A percentile compares a stretch with the other conserved stretches of the same genome.
Evolutionary conservation across 2,888 invertebrate genomes (phyloP).

Genomic region (Cistogaster globosa): DNA sequence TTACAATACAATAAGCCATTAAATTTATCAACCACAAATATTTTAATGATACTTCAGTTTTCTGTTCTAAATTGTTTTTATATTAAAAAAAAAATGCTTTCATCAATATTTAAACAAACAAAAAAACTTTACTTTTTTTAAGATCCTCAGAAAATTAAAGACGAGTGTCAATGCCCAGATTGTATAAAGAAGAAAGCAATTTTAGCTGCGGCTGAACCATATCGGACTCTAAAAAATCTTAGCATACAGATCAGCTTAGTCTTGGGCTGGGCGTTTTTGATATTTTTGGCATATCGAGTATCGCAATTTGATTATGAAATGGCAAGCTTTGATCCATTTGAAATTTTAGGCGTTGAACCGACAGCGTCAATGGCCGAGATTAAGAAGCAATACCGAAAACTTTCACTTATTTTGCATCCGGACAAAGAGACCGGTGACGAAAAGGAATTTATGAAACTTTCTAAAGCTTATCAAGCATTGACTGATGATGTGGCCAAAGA

Average conservation of each 20-base stretch:
- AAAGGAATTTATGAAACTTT: slow-evolving; percentile 97
- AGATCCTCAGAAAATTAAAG: slow-evolving; percentile 91
- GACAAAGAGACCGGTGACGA: slow-evolving; percentile 99
- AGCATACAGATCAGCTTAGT: slow-evolving; percentile 91
- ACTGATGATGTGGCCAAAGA: slow-evolving; percentile 98
- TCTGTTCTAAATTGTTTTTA: too few species aligned
- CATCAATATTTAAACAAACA: too few species aligned
- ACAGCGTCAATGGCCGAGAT: slow-evolving; percentile 94
- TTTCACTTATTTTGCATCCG: slow-evolving; percentile 97
- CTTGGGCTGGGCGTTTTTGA: slow-evolving; percentile 91
- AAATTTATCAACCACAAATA: too few species aligned
- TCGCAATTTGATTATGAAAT: slow-evolving; percentile 99
- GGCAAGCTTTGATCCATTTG: slow-evolving; percentile 99
- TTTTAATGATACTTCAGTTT: too few species aligned
- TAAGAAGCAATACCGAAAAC: slow-evolving; percentile 96
- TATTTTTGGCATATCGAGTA: slow-evolving; percentile 93
- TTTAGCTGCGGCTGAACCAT: slow-evolving; percentile 93
- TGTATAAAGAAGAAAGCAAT: slow-evolving; percentile 93
- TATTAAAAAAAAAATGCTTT: too few species aligned
- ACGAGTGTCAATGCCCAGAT: slow-evolving; percentile 94
- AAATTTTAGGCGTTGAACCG: slow-evolving; percentile 94
- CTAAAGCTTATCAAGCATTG: slow-evolving; percentile 95
- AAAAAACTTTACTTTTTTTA: too few species aligned
- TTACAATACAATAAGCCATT: too few species aligned
- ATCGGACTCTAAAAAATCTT: slow-evolving; percentile 91